Conservation (phyloP, 2,797 vertebrate species). For the Pyrocephalus nanus region DNA sequence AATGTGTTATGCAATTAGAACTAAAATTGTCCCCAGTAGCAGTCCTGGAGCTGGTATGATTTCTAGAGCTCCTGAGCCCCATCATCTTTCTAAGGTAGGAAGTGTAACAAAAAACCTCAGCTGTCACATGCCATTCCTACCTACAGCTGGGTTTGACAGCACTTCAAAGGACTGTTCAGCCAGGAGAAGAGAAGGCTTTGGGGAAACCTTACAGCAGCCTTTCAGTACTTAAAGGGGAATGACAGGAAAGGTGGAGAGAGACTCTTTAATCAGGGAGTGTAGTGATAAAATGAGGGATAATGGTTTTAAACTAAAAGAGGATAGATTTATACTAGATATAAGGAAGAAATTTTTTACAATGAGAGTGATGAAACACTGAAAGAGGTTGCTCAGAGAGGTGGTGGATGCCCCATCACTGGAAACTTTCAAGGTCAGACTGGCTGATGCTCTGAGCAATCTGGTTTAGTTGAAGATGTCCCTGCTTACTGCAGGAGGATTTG, state of each 20-base stretch:
- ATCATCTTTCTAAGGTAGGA: not conserved
- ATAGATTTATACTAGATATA: not conserved
- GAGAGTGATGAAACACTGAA: not conserved
- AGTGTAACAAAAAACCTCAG: not conserved
- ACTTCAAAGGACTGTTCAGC: not conserved
- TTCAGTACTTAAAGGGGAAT: not conserved
- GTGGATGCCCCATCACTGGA: not conserved
- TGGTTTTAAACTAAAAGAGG: not conserved
- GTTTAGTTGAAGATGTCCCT: not conserved
- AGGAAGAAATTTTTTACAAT: accelerated
- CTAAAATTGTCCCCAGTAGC: not conserved
- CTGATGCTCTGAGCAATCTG: not conserved
- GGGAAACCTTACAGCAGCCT: not conserved
- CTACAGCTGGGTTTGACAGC: not conserved
- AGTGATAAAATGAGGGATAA: not conserved
- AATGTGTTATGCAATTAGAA: not conserved
- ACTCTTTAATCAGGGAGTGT: too few relatives aligned
- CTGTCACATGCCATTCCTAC: not conserved
- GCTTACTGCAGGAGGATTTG: not conserved
- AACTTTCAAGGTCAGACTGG: not conserved
- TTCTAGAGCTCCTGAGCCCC: not conserved
- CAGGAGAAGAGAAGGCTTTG: not conserved
- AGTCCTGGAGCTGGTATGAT: not conserved
- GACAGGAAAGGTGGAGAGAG: not conserved
- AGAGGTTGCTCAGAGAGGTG: not conserved